phyloP scores from a whole-genome alignment of 2,797 vertebrate genomes.

The Sparus aurata region DNA sequence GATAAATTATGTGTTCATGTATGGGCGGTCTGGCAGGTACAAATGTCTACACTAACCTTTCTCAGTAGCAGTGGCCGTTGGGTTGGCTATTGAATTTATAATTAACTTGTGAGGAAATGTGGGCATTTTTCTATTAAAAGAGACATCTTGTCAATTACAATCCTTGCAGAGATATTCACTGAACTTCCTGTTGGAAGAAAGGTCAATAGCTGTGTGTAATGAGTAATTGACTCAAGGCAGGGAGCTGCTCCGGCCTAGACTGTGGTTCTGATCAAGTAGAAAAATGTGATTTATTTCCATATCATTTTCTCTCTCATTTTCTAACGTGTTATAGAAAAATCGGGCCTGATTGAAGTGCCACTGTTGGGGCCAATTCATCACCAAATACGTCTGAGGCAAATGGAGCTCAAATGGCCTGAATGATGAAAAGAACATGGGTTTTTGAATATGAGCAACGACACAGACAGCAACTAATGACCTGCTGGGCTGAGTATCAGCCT shows the following conservation, averaged over 20 bases:
- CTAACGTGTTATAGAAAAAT: constrained; percentile 82
- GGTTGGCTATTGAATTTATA: constrained; percentile 87
- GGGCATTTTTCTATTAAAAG: constrained; percentile 89
- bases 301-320: constrained; percentile 86
- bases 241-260: constrained; percentile 79
- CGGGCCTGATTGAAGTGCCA: constrained; percentile 83
- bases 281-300: constrained; percentile 89
- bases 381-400: constrained; percentile 79
- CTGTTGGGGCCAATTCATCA: constrained; percentile 85
- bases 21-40: constrained; percentile 79
- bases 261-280: constrained; percentile 86
- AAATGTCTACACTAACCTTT: constrained; percentile 86
- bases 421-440: constrained; percentile 85
- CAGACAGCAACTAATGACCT: constrained; percentile 80
- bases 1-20: constrained; percentile 77
- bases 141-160: constrained; percentile 92
- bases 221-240: constrained; percentile 89
- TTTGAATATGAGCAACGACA: constrained; percentile 79
- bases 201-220: constrained; percentile 90
- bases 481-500: constrained; percentile 67
- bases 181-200: constrained; percentile 90
- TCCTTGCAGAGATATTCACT: constrained; percentile 86
- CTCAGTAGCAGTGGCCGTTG: constrained; percentile 71
- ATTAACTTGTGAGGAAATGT: constrained; percentile 88
- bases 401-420: constrained; percentile 84